These are phyloP conservation scores for Vespertilio murinus DNA, from an alignment of 2,797 vertebrate species.

Conservation along the genomic window DNA sequence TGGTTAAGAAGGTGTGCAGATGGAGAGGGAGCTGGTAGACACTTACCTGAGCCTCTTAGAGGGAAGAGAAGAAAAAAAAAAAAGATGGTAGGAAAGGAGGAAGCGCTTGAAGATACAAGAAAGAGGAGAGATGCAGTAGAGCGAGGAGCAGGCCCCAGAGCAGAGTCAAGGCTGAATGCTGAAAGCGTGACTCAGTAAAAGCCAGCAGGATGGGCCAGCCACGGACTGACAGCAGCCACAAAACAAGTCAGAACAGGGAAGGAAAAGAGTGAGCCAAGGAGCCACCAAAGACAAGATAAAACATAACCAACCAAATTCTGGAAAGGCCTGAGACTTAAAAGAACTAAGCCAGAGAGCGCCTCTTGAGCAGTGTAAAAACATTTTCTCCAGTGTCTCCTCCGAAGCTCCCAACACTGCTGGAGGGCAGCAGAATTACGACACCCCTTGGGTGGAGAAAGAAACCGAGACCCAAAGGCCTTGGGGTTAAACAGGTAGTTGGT, in stretches of 20 bases:
- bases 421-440: not conserved
- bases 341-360: conserved; percentile 15
- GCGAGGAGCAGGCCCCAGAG: not conserved
- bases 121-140: not conserved
- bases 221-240: not conserved
- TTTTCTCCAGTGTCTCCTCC: not conserved
- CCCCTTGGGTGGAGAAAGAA: not conserved
- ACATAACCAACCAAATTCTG: not conserved
- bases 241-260: conserved; percentile 56
- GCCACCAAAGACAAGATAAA: conserved; percentile 53
- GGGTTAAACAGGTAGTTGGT: not conserved
- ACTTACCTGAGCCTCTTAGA: not conserved
- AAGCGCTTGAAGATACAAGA: not conserved
- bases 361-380: not conserved
- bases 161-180: not conserved
- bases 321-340: not conserved
- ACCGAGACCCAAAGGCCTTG: not conserved
- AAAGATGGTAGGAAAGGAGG: not conserved
- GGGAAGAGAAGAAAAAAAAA: too few species aligned
- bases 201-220: not conserved
- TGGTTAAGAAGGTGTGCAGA: not conserved
- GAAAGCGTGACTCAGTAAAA: conserved; percentile 13
- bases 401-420: not conserved
- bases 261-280: conserved; percentile 23
- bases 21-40: not conserved